A percentile compares a stretch with the other conserved stretches of the same genome.
Evolutionary conservation across 2,797 vertebrate genomes (phyloP).

Genomic region (Melopsittacus undulatus): DNA sequence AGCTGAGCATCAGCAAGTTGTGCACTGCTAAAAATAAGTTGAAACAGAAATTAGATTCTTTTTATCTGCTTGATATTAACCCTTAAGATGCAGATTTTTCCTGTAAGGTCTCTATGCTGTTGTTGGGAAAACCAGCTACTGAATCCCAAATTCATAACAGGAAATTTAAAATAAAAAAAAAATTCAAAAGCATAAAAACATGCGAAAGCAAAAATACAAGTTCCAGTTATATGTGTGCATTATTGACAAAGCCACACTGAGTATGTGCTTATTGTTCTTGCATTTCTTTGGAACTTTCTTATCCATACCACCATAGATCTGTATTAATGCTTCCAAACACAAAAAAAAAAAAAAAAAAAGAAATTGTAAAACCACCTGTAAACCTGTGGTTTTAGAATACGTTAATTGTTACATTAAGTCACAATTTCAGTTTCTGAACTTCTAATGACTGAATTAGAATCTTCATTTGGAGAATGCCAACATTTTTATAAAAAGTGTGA

Average conservation of each 20-base stretch:
- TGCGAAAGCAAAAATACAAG: not conserved
- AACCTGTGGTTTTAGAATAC: fast-evolving
- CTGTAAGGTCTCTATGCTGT: not conserved
- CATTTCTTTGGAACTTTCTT: not conserved
- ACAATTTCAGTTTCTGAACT: not conserved
- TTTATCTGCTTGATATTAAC: conserved; percentile 7
- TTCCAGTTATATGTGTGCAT: not conserved
- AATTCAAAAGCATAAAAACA: not conserved
- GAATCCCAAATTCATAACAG: not conserved
- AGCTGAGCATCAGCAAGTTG: not conserved
- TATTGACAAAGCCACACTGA: not conserved
- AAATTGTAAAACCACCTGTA: fast-evolving
- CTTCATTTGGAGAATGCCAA: not conserved
- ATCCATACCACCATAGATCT: too few species aligned
- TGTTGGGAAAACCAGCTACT: not conserved
- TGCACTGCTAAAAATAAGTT: conserved; percentile 8
- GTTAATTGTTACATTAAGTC: not conserved
- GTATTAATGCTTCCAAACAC: not conserved
- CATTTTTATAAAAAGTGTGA: not conserved
- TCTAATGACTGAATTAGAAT: fast-evolving
- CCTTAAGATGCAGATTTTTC: conserved; percentile 19
- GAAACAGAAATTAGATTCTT: conserved; percentile 15
- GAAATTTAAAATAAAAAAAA: not conserved
- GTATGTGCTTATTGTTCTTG: not conserved
- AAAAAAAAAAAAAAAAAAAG: not conserved